These are phyloP conservation scores for Decapterus maruadsi DNA, from an alignment of 2,797 vertebrate species.

Conservation along the genomic window DNA sequence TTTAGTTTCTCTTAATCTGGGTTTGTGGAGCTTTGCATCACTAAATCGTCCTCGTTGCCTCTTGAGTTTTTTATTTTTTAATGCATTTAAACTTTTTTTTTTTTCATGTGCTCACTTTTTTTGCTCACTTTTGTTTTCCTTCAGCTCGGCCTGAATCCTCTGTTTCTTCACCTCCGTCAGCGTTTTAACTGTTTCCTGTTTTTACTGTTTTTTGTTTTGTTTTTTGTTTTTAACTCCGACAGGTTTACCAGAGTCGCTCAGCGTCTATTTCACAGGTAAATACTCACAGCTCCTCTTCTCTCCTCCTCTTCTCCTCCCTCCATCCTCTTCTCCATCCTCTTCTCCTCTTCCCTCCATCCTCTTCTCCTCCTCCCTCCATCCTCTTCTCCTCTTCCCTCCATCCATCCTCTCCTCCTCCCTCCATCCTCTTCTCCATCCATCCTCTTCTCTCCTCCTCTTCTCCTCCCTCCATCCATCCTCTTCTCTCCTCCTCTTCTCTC, in stretches of 20 bases:
- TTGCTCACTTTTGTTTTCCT: not conserved
- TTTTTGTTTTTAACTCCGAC: constrained; percentile 4
- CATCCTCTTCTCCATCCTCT: no score
- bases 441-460: no score
- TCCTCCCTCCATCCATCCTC: no score
- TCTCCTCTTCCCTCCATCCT: no score
- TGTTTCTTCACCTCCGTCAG: constrained; percentile 19
- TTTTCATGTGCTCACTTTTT: constrained; percentile 19
- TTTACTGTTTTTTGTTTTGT: not conserved
- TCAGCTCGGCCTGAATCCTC: not conserved
- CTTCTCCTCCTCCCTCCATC: no score
- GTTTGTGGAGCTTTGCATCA: constrained; percentile 42
- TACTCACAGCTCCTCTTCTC: not conserved
- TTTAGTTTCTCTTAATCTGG: constrained; percentile 43
- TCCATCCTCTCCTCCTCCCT: no score
- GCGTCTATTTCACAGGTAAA: constrained; percentile 82
- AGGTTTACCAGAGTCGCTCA: constrained; percentile 81
- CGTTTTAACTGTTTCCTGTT: constrained; percentile 4
- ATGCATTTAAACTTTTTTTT: constrained; percentile 12
- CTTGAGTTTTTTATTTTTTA: constrained; percentile 17
- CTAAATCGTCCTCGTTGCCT: constrained; percentile 18
- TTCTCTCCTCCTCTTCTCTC: no score
- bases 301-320: no score
- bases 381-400: no score
- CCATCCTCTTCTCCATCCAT: no score